Evolutionary conservation across 1,140 invertebrate genomes (phyloP).

Genomic region (Galendromus occidentalis): DNA sequence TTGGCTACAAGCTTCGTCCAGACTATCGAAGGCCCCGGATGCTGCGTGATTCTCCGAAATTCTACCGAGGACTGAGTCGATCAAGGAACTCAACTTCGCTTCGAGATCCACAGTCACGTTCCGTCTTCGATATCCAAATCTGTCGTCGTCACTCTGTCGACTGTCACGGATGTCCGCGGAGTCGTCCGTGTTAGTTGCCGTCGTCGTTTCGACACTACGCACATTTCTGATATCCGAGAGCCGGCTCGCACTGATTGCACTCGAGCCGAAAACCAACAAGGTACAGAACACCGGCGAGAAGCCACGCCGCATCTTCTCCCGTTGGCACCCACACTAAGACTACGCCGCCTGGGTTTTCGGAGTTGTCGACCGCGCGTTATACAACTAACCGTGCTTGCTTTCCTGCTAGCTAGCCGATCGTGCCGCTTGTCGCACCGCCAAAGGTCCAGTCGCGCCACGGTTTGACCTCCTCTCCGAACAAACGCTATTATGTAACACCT

Average conservation of each 20-base stretch:
- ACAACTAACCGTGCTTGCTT: too few relatives aligned
- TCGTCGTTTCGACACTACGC: neutral
- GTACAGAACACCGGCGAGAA: neutral
- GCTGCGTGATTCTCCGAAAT: neutral
- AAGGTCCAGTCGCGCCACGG: too few relatives aligned
- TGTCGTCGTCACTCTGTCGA: neutral
- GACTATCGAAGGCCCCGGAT: neutral
- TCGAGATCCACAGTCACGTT: neutral
- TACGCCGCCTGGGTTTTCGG: neutral
- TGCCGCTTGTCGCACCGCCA: too few relatives aligned
- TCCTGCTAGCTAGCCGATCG: too few relatives aligned
- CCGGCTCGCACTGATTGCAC: too few relatives aligned
- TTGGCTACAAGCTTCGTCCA: neutral
- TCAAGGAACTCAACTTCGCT: neutral
- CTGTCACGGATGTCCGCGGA: neutral
- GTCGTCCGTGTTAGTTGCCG: neutral
- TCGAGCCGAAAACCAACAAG: neutral
- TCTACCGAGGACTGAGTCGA: neutral
- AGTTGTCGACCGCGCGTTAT: too few relatives aligned
- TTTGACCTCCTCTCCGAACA: too few relatives aligned
- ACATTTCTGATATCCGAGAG: neutral
- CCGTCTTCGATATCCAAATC: neutral
- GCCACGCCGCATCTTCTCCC: neutral
- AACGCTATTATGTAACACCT: too few relatives aligned
- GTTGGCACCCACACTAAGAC: constrained; percentile 1